Base-by-base conservation (phyloP, 1,140 invertebrate species). In the Trichomalopsis sarcophagae region DNA sequence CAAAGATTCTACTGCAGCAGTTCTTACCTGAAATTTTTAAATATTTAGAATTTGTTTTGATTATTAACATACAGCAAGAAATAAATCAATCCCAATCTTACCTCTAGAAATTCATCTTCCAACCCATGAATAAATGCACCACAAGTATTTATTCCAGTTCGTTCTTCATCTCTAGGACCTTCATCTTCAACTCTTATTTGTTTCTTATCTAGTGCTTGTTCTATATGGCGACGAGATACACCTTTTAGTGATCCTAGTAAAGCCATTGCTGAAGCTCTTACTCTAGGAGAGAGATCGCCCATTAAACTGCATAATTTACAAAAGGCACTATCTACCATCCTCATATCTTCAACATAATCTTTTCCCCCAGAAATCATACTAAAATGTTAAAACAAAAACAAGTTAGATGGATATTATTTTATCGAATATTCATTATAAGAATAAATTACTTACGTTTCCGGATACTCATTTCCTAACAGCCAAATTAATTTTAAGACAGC, bases 111-210 rank as follows among this genome's bases (percentile, higher is more conserved):
- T 94, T 99, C 99, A 94, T 99, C 99, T 94, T 99, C 99, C 36
- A 99, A 94, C 0, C 98, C 99, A 93, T 99, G 98, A 87, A 99
- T 98, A 94, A 99, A 98, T 73, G 99, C 99, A 21, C 99, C 99
- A 93, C 98, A 99, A 13, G 99, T 97, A 77, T 86, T 86, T 71
- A 86, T 86, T 23, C 98, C 99, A 89, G 97, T 98, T 55, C 96
- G 97, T 86, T 93, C 92, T 87, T 93, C 92, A 17, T 92, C 89
- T 88, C 92, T 91, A 86, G 93, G 93, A 92, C 96, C 91, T 96
- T 97, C 96, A 97, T 97, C 93, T 98, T 98, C 86, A 96, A 99
- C 90, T 44, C 91, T 79, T 97, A 99, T 99, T n/a, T 99, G 94
- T 90, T 99, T 99, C 93, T 99, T 99, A 90, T 99, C 99, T 2